A percentile compares a stretch with the other conserved stretches of the same genome.
phyloP scores from a whole-genome alignment of 2,888 invertebrate species.

The Hetaerina titia region DNA sequence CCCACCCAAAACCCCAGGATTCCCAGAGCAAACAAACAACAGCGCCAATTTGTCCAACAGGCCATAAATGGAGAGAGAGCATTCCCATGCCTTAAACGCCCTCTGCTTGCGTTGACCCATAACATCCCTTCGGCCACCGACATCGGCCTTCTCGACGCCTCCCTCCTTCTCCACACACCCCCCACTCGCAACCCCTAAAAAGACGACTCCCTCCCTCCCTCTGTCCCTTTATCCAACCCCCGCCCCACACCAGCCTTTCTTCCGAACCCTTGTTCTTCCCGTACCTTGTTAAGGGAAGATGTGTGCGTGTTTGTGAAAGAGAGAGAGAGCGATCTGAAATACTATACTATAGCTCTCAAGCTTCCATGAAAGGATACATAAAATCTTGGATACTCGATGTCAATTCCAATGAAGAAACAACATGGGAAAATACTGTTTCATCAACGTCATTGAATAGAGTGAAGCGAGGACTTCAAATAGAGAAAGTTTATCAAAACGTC shows the following conservation, averaged over 20 bases:
- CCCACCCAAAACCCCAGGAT: neutral
- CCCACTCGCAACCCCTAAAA: neutral
- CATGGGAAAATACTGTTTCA: too few relatives aligned
- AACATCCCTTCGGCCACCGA: neutral
- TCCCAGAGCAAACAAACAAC: slow-evolving; percentile 44
- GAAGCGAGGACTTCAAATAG: too few relatives aligned
- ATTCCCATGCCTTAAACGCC: slow-evolving; percentile 43
- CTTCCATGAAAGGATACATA: too few relatives aligned
- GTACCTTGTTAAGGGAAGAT: neutral
- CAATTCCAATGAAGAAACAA: too few relatives aligned
- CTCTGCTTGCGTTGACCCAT: slow-evolving; percentile 9
- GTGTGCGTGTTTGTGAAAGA: too few relatives aligned
- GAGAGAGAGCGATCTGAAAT: neutral
- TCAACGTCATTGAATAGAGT: too few relatives aligned
- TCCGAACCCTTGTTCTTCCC: slow-evolving; percentile 17
- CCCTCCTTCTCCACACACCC: neutral
- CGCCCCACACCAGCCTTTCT: neutral
- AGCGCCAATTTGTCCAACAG: slow-evolving; percentile 53
- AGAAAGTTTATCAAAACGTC: too few relatives aligned
- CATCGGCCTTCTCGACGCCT: neutral
- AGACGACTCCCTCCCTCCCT: neutral
- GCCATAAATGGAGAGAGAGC: slow-evolving; percentile 27
- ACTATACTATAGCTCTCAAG: too few relatives aligned
- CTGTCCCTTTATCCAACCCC: neutral
- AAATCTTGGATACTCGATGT: too few relatives aligned